Base-by-base conservation (phyloP, 2,888 invertebrate genomes). In the Pristionchus fissidentatus region DNA sequence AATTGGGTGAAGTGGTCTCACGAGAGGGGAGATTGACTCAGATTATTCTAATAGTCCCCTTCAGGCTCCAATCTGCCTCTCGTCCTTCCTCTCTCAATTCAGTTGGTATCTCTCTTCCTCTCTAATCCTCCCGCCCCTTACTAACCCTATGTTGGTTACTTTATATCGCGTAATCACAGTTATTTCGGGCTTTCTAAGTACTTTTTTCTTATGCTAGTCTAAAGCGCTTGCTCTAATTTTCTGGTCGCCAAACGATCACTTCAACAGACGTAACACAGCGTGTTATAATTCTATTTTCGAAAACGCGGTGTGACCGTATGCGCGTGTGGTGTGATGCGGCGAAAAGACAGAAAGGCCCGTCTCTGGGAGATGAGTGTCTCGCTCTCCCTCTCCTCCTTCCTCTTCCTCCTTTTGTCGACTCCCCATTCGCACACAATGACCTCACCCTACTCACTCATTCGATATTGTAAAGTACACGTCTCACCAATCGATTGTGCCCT, bases 401-500 rank as follows among this genome's bases (percentile, higher is more conserved):
- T 41, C 43, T 70, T 15, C 32, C 13, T 41, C 26, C 70, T 70
- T 66, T 66, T 66, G 38, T 38, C 70, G 70, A n/a, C 41, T 26
- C 7, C n/a, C 70, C 26, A 38, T 70, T 70, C 41, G n/a, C n/a
- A n/a, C n/a, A 70, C 41, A 70, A 41, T 70, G 70, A 70, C 70
- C 70, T 70, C 70, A 38, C 70, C 43, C 70, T 70, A 41, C 70
- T 70, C 70, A 22, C 38, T 38, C 41, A 70, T 70, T 70, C 70
- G 26, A 70, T 41, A 70, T 70, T 70, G 70, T 70, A 70, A 70
- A 46, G 46, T 35, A 52, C 77, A 46, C 77, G 70, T 70, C 43
- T 41, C 38, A 41, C 43, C 70, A 41, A 70, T 55, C 55, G 41
- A 35, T 43, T 77, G 7, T 38, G 41, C n/a, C 77, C 26, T 35